These are phyloP conservation scores for Artemia franciscana DNA, from an alignment of 1,140 invertebrate species.

Conservation along the genomic window DNA sequence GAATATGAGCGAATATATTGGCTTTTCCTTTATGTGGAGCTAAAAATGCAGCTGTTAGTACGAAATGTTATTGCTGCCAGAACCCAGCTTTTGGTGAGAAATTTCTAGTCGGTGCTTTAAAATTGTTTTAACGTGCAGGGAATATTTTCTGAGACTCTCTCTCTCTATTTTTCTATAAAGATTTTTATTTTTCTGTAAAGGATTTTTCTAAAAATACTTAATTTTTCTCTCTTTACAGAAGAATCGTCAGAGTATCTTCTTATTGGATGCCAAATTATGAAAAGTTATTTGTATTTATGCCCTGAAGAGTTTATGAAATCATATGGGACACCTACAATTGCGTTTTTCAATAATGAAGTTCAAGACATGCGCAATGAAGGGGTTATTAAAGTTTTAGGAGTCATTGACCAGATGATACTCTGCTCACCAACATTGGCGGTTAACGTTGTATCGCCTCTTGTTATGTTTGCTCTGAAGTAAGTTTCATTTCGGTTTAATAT, in stretches of 20 bases:
- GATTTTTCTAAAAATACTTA: background rate
- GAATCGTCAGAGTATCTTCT: slow-evolving; percentile 51
- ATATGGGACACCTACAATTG: slow-evolving; percentile 27
- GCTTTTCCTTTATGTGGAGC: no score
- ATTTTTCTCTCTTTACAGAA: slow-evolving; percentile 27
- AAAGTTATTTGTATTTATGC: slow-evolving; percentile 57
- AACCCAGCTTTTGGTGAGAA: no score
- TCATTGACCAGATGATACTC: slow-evolving; percentile 43
- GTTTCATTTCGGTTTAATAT: slow-evolving; percentile 27
- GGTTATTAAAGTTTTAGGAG: slow-evolving; percentile 40
- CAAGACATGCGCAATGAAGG: slow-evolving; percentile 54
- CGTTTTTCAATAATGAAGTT: slow-evolving; percentile 38
- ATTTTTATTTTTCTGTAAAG: slow-evolving; percentile 4
- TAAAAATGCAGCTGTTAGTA: no score
- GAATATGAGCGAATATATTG: no score
- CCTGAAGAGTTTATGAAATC: slow-evolving; percentile 42
- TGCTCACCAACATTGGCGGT: slow-evolving; percentile 34
- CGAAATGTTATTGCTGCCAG: no score
- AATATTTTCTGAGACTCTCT: no score
- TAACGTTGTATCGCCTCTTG: slow-evolving; percentile 35
- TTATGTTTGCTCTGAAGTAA: slow-evolving; percentile 39
- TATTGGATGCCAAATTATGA: slow-evolving; percentile 48
- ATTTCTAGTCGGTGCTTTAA: no score
- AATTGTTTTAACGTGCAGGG: no score
- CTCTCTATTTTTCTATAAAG: no score